A percentile compares a stretch with the other conserved stretches of the same genome.
Evolutionary conservation across 1,140 invertebrate species (phyloP).

Genomic region (Eumeta japonica): DNA sequence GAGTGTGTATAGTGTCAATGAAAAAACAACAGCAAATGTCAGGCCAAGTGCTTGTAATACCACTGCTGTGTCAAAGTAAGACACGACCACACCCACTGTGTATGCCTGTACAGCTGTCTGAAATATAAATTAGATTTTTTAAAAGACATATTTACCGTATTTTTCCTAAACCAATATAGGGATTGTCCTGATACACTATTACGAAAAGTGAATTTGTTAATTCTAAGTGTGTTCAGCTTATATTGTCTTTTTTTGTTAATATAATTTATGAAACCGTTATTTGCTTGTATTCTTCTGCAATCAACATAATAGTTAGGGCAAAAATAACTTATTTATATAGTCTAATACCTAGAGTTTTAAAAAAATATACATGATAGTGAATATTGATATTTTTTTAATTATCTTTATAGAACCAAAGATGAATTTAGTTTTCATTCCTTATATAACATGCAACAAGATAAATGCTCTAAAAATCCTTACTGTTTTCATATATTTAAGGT

Average conservation of each 20-base stretch:
- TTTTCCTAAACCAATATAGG: neutral
- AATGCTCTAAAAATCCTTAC: no score
- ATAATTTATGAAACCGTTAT: neutral
- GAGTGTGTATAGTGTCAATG: constrained; percentile 75
- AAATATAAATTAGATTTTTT: constrained; percentile 33
- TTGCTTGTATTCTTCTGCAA: neutral
- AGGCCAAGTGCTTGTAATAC: constrained; percentile 76
- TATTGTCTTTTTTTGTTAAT: no score
- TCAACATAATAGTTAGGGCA: neutral
- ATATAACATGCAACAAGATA: no score
- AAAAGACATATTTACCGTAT: neutral
- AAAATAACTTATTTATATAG: no score
- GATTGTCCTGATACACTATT: neutral
- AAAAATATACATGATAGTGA: no score
- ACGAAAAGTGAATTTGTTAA: no score
- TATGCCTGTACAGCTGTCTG: constrained; percentile 74
- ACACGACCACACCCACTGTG: constrained; percentile 72
- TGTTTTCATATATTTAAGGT: no score
- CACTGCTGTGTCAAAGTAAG: constrained; percentile 68
- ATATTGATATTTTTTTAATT: no score
- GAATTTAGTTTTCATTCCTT: no score
- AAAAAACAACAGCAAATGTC: constrained; percentile 69
- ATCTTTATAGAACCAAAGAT: no score
- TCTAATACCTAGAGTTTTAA: no score
- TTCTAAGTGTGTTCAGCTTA: no score